Percentiles rank a stretch among this genome's conserved stretches.
These are phyloP conservation scores for Trichogramma pretiosum DNA, from an alignment of 1,140 invertebrate species.

Conservation along the genomic window DNA sequence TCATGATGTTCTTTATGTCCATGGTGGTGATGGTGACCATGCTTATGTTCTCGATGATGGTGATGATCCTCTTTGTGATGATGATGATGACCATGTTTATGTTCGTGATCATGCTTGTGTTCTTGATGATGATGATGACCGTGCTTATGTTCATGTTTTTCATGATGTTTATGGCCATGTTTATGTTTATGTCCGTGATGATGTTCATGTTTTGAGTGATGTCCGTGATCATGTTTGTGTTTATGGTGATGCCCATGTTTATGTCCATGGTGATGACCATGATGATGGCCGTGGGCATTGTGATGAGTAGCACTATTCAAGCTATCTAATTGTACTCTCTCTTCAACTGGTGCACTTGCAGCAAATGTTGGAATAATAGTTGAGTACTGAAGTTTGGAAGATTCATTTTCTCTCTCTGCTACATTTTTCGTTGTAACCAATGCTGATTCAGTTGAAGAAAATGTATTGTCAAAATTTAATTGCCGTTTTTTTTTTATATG, in stretches of 20 bases:
- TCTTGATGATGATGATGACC: slow-evolving; percentile 3
- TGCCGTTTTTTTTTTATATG: no score
- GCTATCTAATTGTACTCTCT: background rate
- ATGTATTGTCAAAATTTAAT: no score
- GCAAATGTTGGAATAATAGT: background rate
- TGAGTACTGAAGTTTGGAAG: background rate
- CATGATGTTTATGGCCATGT: slow-evolving; percentile 2
- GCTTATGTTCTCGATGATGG: slow-evolving; percentile 7
- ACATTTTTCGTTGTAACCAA: no score
- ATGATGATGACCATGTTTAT: slow-evolving; percentile 10
- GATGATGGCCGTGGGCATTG: background rate
- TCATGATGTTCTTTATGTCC: slow-evolving; percentile 3
- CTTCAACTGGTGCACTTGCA: background rate
- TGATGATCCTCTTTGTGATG: slow-evolving; percentile 11
- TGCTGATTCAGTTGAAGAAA: no score
- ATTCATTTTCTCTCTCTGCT: background rate
- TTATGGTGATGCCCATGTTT: slow-evolving; percentile 1
- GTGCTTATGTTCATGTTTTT: slow-evolving; percentile 1
- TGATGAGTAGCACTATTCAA: background rate
- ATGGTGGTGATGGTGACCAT: slow-evolving; percentile 7
- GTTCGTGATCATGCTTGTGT: slow-evolving; percentile 9
- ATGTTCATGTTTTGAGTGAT: slow-evolving; percentile 3
- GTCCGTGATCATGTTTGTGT: slow-evolving; percentile 4
- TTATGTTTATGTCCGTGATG: slow-evolving; percentile 5
- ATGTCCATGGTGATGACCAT: slow-evolving; percentile 6